Percentiles rank a stretch among this genome's conserved stretches.
phyloP scores from a whole-genome alignment of 2,888 invertebrate species.

The Agrotis ipsilon region DNA sequence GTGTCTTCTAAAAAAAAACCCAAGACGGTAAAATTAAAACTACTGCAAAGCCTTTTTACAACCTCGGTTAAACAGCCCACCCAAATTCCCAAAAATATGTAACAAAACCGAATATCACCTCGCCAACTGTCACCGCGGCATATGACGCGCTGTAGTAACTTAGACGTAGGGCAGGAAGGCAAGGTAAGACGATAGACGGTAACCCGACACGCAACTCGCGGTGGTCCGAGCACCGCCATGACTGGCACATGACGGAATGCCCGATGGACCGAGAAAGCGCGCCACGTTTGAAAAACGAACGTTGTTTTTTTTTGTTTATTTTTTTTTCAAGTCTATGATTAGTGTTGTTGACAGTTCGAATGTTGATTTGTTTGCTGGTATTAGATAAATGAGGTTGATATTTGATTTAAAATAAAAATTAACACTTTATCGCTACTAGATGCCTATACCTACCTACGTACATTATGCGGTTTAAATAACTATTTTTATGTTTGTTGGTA shows the following conservation, averaged over 20 bases:
- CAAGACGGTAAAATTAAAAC: not conserved
- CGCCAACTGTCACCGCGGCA: slow-evolving; percentile 86
- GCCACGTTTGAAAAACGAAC: slow-evolving; percentile 85
- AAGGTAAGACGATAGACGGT: slow-evolving; percentile 89
- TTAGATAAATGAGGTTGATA: slow-evolving; percentile 11
- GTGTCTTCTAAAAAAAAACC: not conserved
- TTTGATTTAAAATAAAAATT: not conserved
- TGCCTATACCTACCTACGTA: too few species aligned
- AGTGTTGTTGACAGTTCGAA: slow-evolving; percentile 64
- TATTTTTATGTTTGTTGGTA: not conserved
- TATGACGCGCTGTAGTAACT: slow-evolving; percentile 88
- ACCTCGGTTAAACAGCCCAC: slow-evolving; percentile 69
- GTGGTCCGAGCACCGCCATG: slow-evolving; percentile 85
- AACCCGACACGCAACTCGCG: slow-evolving; percentile 85
- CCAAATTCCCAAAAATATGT: slow-evolving; percentile 75
- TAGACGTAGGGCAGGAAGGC: slow-evolving; percentile 90
- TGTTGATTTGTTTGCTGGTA: slow-evolving; percentile 41
- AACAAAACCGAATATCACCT: slow-evolving; percentile 77
- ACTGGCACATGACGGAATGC: slow-evolving; percentile 90
- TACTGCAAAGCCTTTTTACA: slow-evolving; percentile 38
- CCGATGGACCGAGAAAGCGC: slow-evolving; percentile 90
- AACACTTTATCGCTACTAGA: not conserved
- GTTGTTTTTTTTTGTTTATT: slow-evolving; percentile 66
- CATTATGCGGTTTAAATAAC: not conserved
- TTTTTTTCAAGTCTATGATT: slow-evolving; percentile 72